Evolutionary conservation across 2,888 invertebrate species (phyloP), one percentile per base, ranked within the genome.

Genomic region (Eurytoma adleriae): DNA sequence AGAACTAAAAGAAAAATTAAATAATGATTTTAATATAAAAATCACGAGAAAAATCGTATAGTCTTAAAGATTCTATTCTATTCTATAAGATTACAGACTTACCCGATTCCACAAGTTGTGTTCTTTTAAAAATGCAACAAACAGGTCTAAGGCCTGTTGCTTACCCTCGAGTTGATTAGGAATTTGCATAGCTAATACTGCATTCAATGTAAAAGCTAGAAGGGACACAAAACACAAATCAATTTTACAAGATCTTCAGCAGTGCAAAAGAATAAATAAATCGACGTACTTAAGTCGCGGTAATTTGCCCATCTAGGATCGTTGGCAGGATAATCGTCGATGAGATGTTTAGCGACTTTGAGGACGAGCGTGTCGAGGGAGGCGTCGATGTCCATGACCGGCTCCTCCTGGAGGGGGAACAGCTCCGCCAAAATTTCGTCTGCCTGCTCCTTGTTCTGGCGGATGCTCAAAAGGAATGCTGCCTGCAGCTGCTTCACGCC

Each of bases 161-260:
- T 98, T 98, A 89, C 98, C 97, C 84, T 95, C 94, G 75, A 99
- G 91, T 89, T 98, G 98, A 83, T 96, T 95, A 0, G 94, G 91
- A 80, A 97, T 94, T 90, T 97, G 96, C 92, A 98, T 93, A 2
- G 98, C 96, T 20, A 94, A 86, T 2, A 91, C 89, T 2, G 89
- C 86, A 59, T 88, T 90, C 72, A 90, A 83, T 2, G 90, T 90
- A 83, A 89, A 88, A 20, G 88, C 89, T 88, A 78, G 16, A 84
- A 83, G 3, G 3, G 67, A 62, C 10, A 79, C n/a, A n/a, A 62
- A 16, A 12, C 2, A 10, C 18, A 59, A 10, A 24, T 52, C 10
- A 69, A 56, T 57, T 69, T 5, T 69, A 4, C 16, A 18, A 27
- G 16, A 68, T 0, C 3, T 61, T 1, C 3, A 24, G n/a, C 1